Evolutionary conservation across 2,113 vertebrate species (phyloP).

Genomic region (Corythaixoides concolor): DNA sequence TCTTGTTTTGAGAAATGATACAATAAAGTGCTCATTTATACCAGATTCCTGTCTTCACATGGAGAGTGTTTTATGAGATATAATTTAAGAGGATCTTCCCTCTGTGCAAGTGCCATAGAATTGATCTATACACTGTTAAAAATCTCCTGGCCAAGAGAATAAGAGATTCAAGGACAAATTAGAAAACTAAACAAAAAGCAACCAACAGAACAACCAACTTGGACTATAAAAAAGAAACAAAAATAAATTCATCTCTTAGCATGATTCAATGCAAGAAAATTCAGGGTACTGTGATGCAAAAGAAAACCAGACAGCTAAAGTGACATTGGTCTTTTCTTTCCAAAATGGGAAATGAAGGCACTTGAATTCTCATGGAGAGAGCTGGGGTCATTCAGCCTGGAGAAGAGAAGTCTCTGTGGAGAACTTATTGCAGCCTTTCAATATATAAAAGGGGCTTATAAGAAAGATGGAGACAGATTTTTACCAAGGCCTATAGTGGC

Average conservation of each 20-base stretch:
- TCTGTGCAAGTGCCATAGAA: background rate
- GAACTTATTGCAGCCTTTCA: rapidly evolving
- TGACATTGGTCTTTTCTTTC: background rate
- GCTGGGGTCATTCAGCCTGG: rapidly evolving
- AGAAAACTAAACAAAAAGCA: background rate
- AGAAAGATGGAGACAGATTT: background rate
- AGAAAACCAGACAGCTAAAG: background rate
- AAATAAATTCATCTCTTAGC: background rate
- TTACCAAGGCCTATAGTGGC: background rate
- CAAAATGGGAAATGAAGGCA: background rate
- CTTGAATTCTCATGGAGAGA: background rate
- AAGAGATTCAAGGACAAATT: background rate
- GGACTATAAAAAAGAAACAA: background rate
- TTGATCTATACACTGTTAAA: background rate
- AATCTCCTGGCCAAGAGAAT: background rate
- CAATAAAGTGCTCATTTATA: background rate
- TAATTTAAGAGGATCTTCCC: background rate
- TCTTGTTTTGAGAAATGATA: background rate
- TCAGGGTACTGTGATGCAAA: background rate
- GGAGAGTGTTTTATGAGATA: background rate
- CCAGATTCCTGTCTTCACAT: background rate
- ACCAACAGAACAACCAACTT: rapidly evolving
- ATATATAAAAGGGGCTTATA: background rate
- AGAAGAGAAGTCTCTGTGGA: background rate
- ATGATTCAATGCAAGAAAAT: background rate